Conservation (phyloP, 2,113 vertebrate genomes). For the Trachemys scripta region DNA sequence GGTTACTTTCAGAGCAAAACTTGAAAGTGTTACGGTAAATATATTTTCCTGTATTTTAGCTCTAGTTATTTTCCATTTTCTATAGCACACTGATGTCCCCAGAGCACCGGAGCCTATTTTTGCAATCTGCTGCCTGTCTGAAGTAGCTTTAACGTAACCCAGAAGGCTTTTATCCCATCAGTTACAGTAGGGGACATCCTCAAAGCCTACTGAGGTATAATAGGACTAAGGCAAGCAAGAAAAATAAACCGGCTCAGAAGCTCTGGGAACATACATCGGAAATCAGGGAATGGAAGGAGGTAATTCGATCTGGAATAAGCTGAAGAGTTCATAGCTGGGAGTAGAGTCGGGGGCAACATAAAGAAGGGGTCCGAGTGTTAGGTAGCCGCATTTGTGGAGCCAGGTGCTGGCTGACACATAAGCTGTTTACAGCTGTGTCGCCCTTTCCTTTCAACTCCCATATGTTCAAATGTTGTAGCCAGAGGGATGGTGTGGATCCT, state of each 20-base stretch:
- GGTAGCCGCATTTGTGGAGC: background rate
- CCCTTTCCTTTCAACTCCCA: background rate
- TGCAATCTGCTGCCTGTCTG: background rate
- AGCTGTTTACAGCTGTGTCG: background rate
- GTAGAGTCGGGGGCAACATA: background rate
- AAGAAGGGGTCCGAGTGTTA: background rate
- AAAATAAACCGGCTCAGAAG: background rate
- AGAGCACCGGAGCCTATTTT: background rate
- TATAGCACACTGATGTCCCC: background rate
- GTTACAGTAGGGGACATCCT: background rate
- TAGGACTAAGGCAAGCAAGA: background rate
- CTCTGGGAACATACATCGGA: background rate
- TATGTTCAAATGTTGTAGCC: background rate
- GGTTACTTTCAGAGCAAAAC: background rate
- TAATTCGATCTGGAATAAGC: background rate
- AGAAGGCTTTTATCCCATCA: background rate
- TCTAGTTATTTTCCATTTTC: background rate
- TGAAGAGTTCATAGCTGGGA: background rate
- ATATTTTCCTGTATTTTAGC: background rate
- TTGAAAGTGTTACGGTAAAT: background rate
- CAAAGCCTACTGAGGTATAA: accelerated
- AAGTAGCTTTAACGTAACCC: background rate
- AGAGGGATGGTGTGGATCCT: background rate
- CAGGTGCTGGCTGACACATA: background rate
- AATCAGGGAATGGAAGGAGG: background rate